phyloP scores from a whole-genome alignment of 1,140 invertebrate species.

The Drosophila seguyi region DNA sequence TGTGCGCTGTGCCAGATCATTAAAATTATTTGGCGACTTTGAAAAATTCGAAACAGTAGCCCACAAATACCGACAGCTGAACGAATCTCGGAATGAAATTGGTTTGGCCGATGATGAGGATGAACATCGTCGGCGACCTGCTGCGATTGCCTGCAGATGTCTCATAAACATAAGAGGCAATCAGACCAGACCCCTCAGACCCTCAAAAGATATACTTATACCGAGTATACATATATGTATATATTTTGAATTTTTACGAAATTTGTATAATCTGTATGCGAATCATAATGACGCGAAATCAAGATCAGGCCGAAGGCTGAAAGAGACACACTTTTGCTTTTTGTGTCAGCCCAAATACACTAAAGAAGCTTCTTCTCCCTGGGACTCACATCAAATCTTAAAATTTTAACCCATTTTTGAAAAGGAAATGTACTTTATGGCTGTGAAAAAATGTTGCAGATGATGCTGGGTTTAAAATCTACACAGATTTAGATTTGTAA shows the following conservation, averaged over 20 bases:
- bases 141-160: slow-evolving; percentile 61
- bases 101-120: slow-evolving; percentile 44
- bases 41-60: slow-evolving; percentile 79
- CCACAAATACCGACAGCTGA: slow-evolving; percentile 78
- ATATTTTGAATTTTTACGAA: slow-evolving; percentile 29
- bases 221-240: not conserved
- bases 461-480: not conserved
- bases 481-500: not conserved
- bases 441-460: not conserved
- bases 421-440: not conserved
- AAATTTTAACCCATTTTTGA: slow-evolving; percentile 37
- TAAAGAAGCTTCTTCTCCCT: not conserved
- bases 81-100: slow-evolving; percentile 74
- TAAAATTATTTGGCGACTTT: slow-evolving; percentile 70
- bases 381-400: slow-evolving; percentile 14
- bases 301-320: slow-evolving; percentile 62
- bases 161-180: slow-evolving; percentile 56
- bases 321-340: slow-evolving; percentile 71
- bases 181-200: slow-evolving; percentile 33
- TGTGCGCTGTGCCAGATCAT: slow-evolving; percentile 56
- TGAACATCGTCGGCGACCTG: slow-evolving; percentile 36
- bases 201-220: slow-evolving; percentile 8
- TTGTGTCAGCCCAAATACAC: slow-evolving; percentile 23
- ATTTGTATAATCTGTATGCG: slow-evolving; percentile 67
- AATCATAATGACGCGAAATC: slow-evolving; percentile 79